Evolutionary conservation across 2,113 vertebrate genomes (phyloP), one percentile per base, ranked within the genome.

Genomic region (Pimephales promelas): DNA sequence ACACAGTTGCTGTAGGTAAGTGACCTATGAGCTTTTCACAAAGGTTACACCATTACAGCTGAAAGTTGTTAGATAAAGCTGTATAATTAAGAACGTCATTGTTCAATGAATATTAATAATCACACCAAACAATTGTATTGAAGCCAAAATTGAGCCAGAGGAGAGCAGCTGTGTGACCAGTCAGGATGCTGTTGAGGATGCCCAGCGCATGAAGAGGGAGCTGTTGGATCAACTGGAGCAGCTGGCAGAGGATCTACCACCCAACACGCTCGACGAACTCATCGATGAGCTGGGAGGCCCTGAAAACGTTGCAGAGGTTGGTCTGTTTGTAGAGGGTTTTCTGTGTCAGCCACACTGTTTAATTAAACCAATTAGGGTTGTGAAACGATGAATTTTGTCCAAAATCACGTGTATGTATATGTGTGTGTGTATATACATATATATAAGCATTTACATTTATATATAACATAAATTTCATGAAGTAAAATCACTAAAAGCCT

Each of bases 261-360:
- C 98, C 56, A 99, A 99, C 87, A 99, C 98, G 0, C 91, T 99
- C 84, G 98, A 99, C 76, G 97, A 99, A 86, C 96, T 99, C 16
- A 99, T 99, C 22, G 98, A 99, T 82, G 97, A 98, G 18, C 95
- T 99, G 76, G 98, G 98, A 52, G 98, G 98, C 34, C 97, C 98
- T 0, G 98, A 99, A 82, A 99, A 97, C 0, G 98, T 99, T 10
- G 98, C 98, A 1, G 98, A 99, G 97, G 98, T 99, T 92, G 40
- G 5, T 59, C 14, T 26, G 4, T 59, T 36, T 47, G 2, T 14
- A 49, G 47, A 6, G 40, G 13, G 0, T 0, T 43, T 18, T 28
- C 9, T 24, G 20, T 18, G 47, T 26, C 52, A 22, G 18, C 52
- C 52, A 26, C 20, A 5, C 28, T 56, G 26, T 70, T 54, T 14